phyloP scores from a whole-genome alignment of 2,888 invertebrate genomes.

The Hermodice carunculata region DNA sequence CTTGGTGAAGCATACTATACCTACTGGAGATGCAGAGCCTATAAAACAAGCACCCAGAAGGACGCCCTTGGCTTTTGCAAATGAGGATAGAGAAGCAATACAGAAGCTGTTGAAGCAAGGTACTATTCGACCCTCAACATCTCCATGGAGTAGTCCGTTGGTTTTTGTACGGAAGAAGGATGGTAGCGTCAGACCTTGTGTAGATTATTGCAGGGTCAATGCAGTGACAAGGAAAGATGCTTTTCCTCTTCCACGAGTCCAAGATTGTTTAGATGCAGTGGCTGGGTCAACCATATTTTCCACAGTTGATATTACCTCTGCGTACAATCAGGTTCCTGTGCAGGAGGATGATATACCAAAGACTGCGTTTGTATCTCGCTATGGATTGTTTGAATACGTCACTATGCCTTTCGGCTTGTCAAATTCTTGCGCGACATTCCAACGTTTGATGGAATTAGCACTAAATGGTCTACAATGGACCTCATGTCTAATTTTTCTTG shows the following conservation, averaged over 20 bases:
- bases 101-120: background rate
- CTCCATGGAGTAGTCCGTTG: background rate
- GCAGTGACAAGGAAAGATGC: background rate
- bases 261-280: constrained; percentile 1
- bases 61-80: background rate
- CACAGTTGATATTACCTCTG: constrained; percentile 22
- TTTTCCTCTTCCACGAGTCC: background rate
- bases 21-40: background rate
- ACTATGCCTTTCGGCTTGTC: constrained; percentile 27
- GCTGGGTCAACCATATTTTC: constrained; percentile 6
- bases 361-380: constrained; percentile 19
- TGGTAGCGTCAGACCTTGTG: background rate
- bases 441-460: constrained; percentile 22
- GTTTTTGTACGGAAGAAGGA: constrained; percentile 9
- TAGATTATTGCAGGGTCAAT: background rate
- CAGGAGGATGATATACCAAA: constrained; percentile 10
- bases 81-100: background rate
- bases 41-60: background rate
- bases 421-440: constrained; percentile 27
- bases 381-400: constrained; percentile 24
- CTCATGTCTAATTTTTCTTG: constrained; percentile 31
- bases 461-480: background rate
- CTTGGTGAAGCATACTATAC: background rate
- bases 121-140: constrained; percentile 2
- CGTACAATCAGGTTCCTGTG: constrained; percentile 24